Base-by-base conservation (phyloP, 2,113 vertebrate genomes). In the Rhynchomys soricoides region DNA sequence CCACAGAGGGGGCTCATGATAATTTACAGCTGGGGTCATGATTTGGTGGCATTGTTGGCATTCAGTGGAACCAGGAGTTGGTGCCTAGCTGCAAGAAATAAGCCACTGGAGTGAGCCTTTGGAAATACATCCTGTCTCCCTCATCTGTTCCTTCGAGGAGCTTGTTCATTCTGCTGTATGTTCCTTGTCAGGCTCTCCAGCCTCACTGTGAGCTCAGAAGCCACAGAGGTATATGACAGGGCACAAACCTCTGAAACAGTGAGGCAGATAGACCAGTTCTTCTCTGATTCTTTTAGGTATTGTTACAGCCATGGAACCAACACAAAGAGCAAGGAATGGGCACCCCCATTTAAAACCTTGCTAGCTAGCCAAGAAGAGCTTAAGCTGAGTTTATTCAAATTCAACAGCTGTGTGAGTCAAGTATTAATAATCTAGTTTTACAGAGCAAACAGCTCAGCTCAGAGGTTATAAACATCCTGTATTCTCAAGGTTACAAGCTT, bases 401-500 rank as follows among this genome's bases (percentile, higher is more conserved):
- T 93, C 31, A 64, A 19, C 70, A 74, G 55, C 31, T 48, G 5
- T 48, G 70, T 74, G 48, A 96, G 40, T 22, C 10, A 57, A 68
- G 5, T 74, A 19, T 83, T 16, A 78, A 43, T 4, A 73, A 50
- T 68, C 45, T 82, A 40, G 71, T 73, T 89, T 94, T 91, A 89
- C 17, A 89, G 73, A 94, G 59, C 40, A 82, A 93, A 45, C 1
- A 50, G 57, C 74, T 64, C 7, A 82, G 29, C 59, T 55, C 73
- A 89, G 93, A 94, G 45, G 1, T 85, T 82, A 57, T 29, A 94
- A 94, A 91, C 4, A 74, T 83, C 81, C 26, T 17, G 81, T 86
- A 73, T 37, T 95, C 26, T 94, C 59, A 81, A 59, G 82, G 59
- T 86, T 40, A 73, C 45, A 95, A 81, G 85, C 34, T n/a, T 78